Percentiles rank a stretch among this genome's conserved stretches.
phyloP scores from a whole-genome alignment of 2,113 vertebrate genomes.

The Rhadina sibilatrix region DNA sequence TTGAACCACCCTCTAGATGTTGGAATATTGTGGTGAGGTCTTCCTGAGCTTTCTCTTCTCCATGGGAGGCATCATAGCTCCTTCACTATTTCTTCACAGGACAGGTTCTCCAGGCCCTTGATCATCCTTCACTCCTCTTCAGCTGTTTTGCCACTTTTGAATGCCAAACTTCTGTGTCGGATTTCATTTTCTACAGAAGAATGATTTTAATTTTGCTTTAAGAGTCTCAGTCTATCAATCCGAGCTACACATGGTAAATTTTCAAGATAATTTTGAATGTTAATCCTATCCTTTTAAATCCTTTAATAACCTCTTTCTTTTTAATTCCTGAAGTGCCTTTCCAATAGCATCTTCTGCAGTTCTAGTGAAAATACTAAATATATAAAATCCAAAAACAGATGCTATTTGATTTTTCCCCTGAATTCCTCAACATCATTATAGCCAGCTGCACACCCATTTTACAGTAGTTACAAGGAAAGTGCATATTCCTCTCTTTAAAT shows the following conservation, averaged over 20 bases:
- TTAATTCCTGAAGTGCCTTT: neutral
- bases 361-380: neutral
- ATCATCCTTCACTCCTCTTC: neutral
- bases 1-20: neutral
- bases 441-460: neutral
- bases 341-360: neutral
- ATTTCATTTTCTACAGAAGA: neutral
- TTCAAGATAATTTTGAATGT: neutral
- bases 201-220: neutral
- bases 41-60: neutral
- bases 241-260: neutral
- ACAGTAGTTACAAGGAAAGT: neutral
- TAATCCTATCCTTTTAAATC: neutral
- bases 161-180: neutral
- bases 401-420: neutral
- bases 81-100: neutral
- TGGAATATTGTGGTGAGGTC: neutral
- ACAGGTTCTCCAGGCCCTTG: neutral
- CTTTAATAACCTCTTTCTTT: constrained; percentile 17
- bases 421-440: neutral
- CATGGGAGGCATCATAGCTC: neutral
- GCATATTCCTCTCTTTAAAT: neutral
- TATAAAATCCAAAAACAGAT: neutral
- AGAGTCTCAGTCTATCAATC: neutral
- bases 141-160: neutral